Percentiles rank a stretch among this genome's conserved stretches.
phyloP scores from a whole-genome alignment of 2,888 invertebrate species.

The Teleogryllus oceanicus region DNA sequence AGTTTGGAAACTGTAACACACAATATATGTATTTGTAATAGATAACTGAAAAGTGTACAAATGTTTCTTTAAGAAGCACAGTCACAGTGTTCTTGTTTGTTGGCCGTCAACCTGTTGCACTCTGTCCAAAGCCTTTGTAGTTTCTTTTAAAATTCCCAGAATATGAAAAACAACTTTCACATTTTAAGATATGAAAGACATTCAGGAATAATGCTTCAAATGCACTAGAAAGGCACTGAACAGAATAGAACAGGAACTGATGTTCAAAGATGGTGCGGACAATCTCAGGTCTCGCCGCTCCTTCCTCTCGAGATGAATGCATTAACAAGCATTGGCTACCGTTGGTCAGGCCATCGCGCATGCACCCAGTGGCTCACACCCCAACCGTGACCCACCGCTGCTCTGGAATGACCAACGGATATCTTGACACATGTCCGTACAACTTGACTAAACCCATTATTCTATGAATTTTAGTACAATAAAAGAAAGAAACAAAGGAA shows the following conservation, averaged over 20 bases:
- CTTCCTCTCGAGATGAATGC: constrained; percentile 22
- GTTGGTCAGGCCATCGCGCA: constrained; percentile 40
- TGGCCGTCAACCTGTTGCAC: background rate
- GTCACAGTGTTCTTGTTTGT: background rate
- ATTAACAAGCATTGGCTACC: constrained; percentile 34
- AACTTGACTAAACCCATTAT: constrained; percentile 26
- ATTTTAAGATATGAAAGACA: background rate
- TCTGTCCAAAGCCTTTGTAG: constrained; percentile 7
- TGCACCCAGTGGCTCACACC: constrained; percentile 41
- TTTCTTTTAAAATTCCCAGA: background rate
- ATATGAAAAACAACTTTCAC: background rate
- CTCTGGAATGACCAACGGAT: constrained; percentile 41
- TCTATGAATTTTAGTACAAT: background rate
- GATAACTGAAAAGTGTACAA: background rate
- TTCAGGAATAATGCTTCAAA: background rate
- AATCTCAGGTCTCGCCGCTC: constrained; percentile 19
- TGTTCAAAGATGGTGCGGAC: constrained; percentile 1
- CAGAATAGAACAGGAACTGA: constrained; percentile 18
- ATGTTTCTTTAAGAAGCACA: background rate
- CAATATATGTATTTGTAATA: background rate
- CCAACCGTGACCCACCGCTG: constrained; percentile 42
- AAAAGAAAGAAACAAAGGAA: background rate
- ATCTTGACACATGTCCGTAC: constrained; percentile 36
- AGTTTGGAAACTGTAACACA: background rate
- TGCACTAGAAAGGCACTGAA: constrained; percentile 18